phyloP scores from a whole-genome alignment of 2,797 vertebrate species.

The Sebastolobus altivelis region DNA sequence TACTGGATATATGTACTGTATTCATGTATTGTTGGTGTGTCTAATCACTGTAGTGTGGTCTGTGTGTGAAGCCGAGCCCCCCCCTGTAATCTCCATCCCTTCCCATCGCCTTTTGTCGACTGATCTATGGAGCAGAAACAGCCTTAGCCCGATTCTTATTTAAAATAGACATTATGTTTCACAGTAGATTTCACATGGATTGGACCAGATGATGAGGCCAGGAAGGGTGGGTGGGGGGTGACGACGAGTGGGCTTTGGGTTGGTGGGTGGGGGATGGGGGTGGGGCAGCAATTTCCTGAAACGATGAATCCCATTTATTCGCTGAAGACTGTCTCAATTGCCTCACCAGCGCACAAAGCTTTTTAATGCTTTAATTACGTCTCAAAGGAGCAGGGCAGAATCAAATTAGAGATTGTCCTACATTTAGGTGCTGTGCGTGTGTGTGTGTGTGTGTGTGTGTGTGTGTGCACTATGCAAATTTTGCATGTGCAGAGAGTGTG shows the following conservation, averaged over 20 bases:
- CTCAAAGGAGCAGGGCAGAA: constrained; percentile 86
- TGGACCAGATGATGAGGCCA: constrained; percentile 78
- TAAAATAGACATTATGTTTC: constrained; percentile 82
- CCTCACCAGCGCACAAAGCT: constrained; percentile 85
- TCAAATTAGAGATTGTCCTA: constrained; percentile 88
- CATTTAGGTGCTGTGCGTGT: constrained; percentile 74
- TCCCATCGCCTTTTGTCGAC: constrained; percentile 60
- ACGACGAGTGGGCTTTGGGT: constrained; percentile 55
- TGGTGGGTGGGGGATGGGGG: constrained; percentile 65
- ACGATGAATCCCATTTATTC: constrained; percentile 88
- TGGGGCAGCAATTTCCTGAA: constrained; percentile 85
- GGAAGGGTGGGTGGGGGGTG: constrained; percentile 24
- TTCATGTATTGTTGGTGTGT: constrained; percentile 64
- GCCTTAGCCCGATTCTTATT: constrained; percentile 77
- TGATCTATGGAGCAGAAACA: constrained; percentile 74
- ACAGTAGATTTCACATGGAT: constrained; percentile 83
- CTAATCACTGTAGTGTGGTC: constrained; percentile 58
- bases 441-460: constrained; percentile 39
- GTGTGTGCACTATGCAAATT: constrained; percentile 60
- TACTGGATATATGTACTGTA: constrained; percentile 52
- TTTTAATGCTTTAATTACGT: constrained; percentile 90
- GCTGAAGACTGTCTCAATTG: constrained; percentile 86
- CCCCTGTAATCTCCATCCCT: constrained; percentile 62
- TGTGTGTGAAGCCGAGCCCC: constrained; percentile 23
- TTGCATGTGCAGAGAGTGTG: constrained; percentile 12